Evolutionary conservation across 1,140 invertebrate species (phyloP).

Genomic region (Monomorium pharaonis): DNA sequence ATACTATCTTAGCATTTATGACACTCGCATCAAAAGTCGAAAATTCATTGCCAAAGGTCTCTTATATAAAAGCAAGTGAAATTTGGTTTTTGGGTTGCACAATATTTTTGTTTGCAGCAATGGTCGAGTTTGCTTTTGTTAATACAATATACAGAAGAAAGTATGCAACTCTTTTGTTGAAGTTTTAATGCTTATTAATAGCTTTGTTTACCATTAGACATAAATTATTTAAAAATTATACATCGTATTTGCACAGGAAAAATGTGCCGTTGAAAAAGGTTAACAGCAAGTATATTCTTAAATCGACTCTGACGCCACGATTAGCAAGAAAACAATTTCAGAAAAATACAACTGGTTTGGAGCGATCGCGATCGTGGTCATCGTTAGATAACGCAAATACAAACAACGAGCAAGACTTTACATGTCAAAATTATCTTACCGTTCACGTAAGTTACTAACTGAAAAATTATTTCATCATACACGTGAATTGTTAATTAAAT

Average conservation of each 20-base stretch:
- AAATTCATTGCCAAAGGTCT: conserved; percentile 94
- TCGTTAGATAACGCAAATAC: conserved; percentile 87
- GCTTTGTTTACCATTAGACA: not conserved
- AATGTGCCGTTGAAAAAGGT: conserved; percentile 93
- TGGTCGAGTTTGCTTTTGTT: conserved; percentile 96
- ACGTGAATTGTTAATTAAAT: too few relatives aligned
- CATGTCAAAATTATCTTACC: conserved; percentile 89
- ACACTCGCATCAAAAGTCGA: conserved; percentile 93
- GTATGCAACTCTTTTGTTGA: conserved; percentile 83
- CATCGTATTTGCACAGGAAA: conserved; percentile 86
- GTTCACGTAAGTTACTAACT: conserved; percentile 87
- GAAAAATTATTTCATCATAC: too few relatives aligned
- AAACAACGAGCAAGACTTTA: conserved; percentile 82
- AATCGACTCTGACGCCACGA: conserved; percentile 92
- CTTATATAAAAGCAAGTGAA: conserved; percentile 96
- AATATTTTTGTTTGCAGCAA: conserved; percentile 93
- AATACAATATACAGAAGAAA: conserved; percentile 94
- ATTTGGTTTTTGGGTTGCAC: conserved; percentile 95
- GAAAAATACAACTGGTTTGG: conserved; percentile 86
- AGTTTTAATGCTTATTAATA: not conserved
- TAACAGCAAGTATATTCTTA: conserved; percentile 93
- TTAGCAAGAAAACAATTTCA: conserved; percentile 89
- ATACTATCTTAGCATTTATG: conserved; percentile 94
- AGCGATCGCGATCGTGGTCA: conserved; percentile 90
- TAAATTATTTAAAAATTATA: not conserved